Evolutionary conservation across 2,797 vertebrate species (phyloP), one percentile per base, ranked within the genome.

Genomic region (Notolepis coatsorum): DNA sequence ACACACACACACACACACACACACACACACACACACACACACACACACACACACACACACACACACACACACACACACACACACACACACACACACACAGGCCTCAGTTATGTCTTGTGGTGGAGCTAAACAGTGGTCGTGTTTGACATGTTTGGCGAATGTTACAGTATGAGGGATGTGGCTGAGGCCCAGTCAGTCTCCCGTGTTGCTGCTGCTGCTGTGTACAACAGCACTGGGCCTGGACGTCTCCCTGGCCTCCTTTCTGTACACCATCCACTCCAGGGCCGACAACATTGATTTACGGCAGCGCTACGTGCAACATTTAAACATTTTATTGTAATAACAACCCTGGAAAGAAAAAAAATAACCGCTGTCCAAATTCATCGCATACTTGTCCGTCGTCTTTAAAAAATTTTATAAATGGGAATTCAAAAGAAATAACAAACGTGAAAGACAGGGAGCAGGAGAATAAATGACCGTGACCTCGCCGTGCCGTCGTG

Each of bases 401-500:
- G 54, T 51, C 53, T 60, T 67, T 68, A n/a, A n/a, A n/a, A n/a
- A n/a, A n/a, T n/a, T n/a, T n/a, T n/a, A n/a, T n/a, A n/a, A n/a
- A n/a, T n/a, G n/a, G n/a, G 54, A 73, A 61, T 4, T 7, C 18
- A 35, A 9, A 58, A 8, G 52, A 33, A 49, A 28, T 6, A 47
- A 38, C 17, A 3, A n/a, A 24, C 18, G 18, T 28, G 3, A 35
- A 52, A 38, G 2, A 2, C 6, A 5, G 37, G 43, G 39, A 35
- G 18, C 48, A 1, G 23, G 4, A 12, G 24, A 13, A 43, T 37
- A 59, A 21, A 48, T 63, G 81, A 72, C 87, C 90, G 13, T 92
- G 89, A 84, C 81, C 84, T 66, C 2, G 24, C 2, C 27, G 49
- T 75, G 82, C 79, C 49, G 77, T 18, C 27, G 41, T 4, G 17